These are phyloP conservation scores for Rhizomys pruinosus DNA, from an alignment of 2,113 vertebrate genomes.

Conservation along the genomic window DNA sequence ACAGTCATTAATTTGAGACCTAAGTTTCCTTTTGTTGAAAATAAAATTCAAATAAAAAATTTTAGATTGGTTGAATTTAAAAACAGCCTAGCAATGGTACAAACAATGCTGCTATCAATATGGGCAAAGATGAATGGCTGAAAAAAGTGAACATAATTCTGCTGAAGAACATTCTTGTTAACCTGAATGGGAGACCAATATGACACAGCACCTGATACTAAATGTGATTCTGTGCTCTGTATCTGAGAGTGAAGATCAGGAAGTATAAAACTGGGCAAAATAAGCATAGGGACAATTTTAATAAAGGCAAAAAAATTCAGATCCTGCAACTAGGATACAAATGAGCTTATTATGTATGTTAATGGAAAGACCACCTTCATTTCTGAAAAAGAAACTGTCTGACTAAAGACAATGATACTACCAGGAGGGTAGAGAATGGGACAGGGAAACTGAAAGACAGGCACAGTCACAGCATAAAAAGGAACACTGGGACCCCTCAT, in stretches of 20 bases:
- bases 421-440: neutral
- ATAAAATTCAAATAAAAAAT: conserved; percentile 4
- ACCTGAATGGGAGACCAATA: neutral
- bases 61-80: neutral
- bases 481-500: neutral
- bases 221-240: neutral
- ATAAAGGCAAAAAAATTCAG: conserved; percentile 56
- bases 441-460: neutral
- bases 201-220: neutral
- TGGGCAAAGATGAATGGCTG: neutral
- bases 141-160: neutral
- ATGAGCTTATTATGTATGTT: conserved; percentile 51
- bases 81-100: neutral
- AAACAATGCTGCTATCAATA: neutral
- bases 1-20: neutral
- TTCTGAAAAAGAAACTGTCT: conserved; percentile 2
- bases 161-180: neutral
- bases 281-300: neutral
- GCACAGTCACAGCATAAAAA: neutral
- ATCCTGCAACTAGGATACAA: conserved; percentile 61
- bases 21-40: neutral
- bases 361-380: conserved; percentile 45
- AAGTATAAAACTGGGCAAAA: neutral
- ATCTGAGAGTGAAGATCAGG: neutral
- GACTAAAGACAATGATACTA: conserved; percentile 28